Evolutionary conservation across 2,797 vertebrate species (phyloP), one percentile per base, ranked within the genome.

Genomic region (Rhynchonycteris naso): DNA sequence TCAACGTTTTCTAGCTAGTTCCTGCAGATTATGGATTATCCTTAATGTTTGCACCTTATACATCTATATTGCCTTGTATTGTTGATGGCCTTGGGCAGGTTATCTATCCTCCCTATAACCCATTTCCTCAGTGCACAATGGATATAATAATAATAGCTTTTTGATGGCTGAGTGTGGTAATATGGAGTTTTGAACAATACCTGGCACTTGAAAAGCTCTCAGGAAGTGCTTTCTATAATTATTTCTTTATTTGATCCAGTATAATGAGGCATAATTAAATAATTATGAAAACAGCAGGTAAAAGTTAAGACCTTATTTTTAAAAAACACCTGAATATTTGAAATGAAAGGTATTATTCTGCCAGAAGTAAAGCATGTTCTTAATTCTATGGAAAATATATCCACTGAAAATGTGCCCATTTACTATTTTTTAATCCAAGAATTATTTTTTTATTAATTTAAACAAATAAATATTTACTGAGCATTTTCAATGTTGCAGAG

Each of bases 211-310:
- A 78, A 56, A 84, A 93, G 30, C 16, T 90, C 30, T 91, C 10
- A 33, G 58, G 92, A 81, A 85, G 11, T 71, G 22, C 35, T 94
- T 91, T 28, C 28, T 93, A 9, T 74, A 85, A 74, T 87, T 75
- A 71, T 59, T 83, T 84, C 47, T 69, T 83, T 89, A 68, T 85
- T 83, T 71, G 54, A 85, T 47, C 21, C 7, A 30, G 69, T 58
- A 38, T 63, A 88, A 71, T 65, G n/a, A 91, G 24, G 8, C 89
- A 81, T 79, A 95, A 95, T 87, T 74, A 90, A 92, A 92, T 58
- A 18, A 83, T 71, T 87, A 84, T 65, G 38, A 65, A 90, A 96
- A 68, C 3, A 82, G 13, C 19, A 71, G 30, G 78, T 26, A 35
- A 61, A 78, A 8, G 80, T 72, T 72, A 80, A 89, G 86, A 8